A percentile compares a stretch with the other conserved stretches of the same genome.
Evolutionary conservation across 1,140 invertebrate species (phyloP).

Genomic region (Drosophila kanapiae): DNA sequence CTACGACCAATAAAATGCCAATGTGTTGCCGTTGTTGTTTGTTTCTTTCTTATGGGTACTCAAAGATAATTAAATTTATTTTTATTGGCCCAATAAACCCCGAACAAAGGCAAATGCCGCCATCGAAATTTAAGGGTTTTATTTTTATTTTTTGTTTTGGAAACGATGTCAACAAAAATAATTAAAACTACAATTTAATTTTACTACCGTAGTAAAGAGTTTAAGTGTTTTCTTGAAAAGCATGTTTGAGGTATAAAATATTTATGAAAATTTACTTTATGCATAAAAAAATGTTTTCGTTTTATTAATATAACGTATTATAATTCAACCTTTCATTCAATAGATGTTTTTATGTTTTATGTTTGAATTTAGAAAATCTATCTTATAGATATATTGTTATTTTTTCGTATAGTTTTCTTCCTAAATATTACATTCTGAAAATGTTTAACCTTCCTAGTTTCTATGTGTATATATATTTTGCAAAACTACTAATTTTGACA

Average conservation of each 20-base stretch:
- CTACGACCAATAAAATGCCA: slow-evolving; percentile 60
- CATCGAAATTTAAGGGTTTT: not conserved
- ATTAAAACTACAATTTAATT: slow-evolving; percentile 17
- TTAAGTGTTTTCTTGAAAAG: slow-evolving; percentile 4
- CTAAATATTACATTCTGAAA: not conserved
- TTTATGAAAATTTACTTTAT: not conserved
- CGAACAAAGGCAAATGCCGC: slow-evolving; percentile 12
- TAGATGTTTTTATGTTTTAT: too few relatives aligned
- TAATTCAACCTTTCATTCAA: too few relatives aligned
- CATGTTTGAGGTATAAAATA: not conserved
- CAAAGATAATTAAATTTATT: slow-evolving; percentile 55
- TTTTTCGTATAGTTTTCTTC: too few relatives aligned
- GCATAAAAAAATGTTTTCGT: too few relatives aligned
- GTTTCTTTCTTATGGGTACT: slow-evolving; percentile 47
- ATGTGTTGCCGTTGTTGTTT: slow-evolving; percentile 39
- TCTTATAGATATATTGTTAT: too few relatives aligned
- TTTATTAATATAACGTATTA: too few relatives aligned
- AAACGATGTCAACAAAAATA: slow-evolving; percentile 4
- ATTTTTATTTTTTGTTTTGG: not conserved
- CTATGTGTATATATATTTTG: not conserved
- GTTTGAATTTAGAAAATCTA: too few relatives aligned
- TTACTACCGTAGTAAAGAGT: slow-evolving; percentile 1
- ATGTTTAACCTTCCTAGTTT: not conserved
- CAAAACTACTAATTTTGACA: slow-evolving; percentile 25
- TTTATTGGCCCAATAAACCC: slow-evolving; percentile 52